Base-by-base conservation (phyloP, 2,888 invertebrate genomes). In the Cheilosia vulpina region DNA sequence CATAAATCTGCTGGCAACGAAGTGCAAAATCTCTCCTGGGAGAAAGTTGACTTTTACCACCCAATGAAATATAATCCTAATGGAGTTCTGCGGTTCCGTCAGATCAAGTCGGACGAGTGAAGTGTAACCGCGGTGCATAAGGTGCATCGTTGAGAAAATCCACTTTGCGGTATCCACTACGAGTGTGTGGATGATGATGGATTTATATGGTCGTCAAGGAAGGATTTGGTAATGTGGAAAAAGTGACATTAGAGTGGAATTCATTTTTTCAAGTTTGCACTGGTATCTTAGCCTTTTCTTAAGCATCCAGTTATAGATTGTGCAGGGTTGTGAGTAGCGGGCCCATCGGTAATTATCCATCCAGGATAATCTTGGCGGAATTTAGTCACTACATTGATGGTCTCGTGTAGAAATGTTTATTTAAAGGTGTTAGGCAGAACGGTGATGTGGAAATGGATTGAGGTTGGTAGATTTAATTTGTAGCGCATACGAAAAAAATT, bases 61-160 rank as follows among this genome's bases (percentile, higher is more conserved):
- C 85, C 77, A 77, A 81, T 85, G 85, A 85, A 81, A 81, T 77
- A 81, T 68, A 85, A 85, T 72, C 80, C 85, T 81, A 81, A 85
- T 85, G 85, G 85, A 71, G 72, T 81, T 81, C 68, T 72, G 31
- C 63, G 50, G 80, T 80, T 84, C 45, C 43, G 47, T 73, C 72
- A 55, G 38, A 27, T 34, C 52, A 34, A 50, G 50, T 55, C 47
- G 31, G 38, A 11, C 11, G 63, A 11, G 31, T n/a, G 34, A 19
- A 27, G 41, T 57, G 55, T 34, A 63, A 24, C 5, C n/a, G 52
- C 58, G 47, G 55, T 66, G 72, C 82, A 71, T 41, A 55, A 77
- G 82, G 72, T 82, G 82, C 72, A 77, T 66, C 55, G 7, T 62
- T 4, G 41, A 72, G 52, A 15, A 50, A 66, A 60, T 65, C 69